Base-by-base conservation (phyloP, 2,797 vertebrate genomes). In the Sphenopsis melanotis region DNA sequence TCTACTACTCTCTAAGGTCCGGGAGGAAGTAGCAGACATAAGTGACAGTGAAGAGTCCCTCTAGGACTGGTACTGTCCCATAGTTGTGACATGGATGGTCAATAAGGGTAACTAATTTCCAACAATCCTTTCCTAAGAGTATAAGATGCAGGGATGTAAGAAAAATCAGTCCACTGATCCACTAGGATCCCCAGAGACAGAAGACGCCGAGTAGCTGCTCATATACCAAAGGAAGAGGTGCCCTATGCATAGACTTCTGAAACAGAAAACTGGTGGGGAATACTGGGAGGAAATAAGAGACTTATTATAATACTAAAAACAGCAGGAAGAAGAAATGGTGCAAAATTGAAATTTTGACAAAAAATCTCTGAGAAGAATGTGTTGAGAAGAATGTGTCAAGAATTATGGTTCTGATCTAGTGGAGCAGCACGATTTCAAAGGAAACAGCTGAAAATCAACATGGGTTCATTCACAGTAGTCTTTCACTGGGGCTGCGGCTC, bases 301-400 rank as follows among this genome's bases (percentile, higher is more conserved):
- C 18, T n/a, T 66, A 39, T 11, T 59, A 12, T 18, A 65, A 37
- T 6, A 53, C 16, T 32, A 44, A 34, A 64, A 80, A 69, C 36
- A 21, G 2, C 10, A 65, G 6, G 30, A 74, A 81, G 1, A 69
- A 69, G 14, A 56, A 56, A 88, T 29, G 2, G 19, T 68, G 20
- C 7, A 81, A 52, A 68, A 63, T 6, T 3, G 2, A 6, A 3
- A 10, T 24, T 23, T 59, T 60, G 5, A 0, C 6, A 3, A 11
- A 81, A 68, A 68, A 59, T 60, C 22, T 75, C 15, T 37, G 60
- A 21, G 11, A 47, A 41, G 10, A 19, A n/a, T 53, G 16, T 52
- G 17, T 36, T 11, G 34, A 34, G 34, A 80, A 79, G 11, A 7
- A 20, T 22, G 6, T 21, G 8, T 44, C n/a, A 53, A 68, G 18